Percentiles rank a stretch among this genome's conserved stretches.
phyloP scores from a whole-genome alignment of 2,797 vertebrate species.

The Oryzias dopingdopingensis region DNA sequence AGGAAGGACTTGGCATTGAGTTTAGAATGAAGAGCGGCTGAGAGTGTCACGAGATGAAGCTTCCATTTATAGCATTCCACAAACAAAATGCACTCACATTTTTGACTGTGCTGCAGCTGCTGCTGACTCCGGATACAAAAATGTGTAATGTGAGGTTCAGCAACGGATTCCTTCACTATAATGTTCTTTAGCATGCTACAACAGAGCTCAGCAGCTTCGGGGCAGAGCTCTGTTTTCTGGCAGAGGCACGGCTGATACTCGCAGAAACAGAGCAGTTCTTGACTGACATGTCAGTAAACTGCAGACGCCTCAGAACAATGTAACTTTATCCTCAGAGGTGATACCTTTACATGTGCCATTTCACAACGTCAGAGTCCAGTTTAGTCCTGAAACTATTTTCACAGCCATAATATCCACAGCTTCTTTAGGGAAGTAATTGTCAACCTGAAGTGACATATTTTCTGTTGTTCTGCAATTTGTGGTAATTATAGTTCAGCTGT shows the following conservation, averaged over 20 bases:
- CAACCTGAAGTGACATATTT: too few relatives aligned
- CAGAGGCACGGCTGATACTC: conserved; percentile 31
- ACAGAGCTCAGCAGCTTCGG: conserved; percentile 43
- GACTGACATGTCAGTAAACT: conserved; percentile 45
- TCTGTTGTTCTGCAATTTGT: too few relatives aligned
- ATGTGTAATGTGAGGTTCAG: conserved; percentile 8
- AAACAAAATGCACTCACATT: background rate
- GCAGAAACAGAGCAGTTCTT: conserved; percentile 30
- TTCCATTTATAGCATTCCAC: too few relatives aligned
- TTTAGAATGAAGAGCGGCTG: too few relatives aligned
- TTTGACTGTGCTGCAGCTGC: background rate
- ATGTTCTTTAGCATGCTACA: conserved; percentile 28
- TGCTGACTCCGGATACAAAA: conserved; percentile 6
- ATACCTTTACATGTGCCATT: conserved; percentile 37
- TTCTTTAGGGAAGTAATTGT: background rate
- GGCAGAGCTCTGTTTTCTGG: conserved; percentile 23
- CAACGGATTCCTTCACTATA: conserved; percentile 26
- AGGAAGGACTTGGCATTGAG: too few relatives aligned
- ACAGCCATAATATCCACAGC: conserved; percentile 10
- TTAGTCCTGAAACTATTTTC: conserved; percentile 25
- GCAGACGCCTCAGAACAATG: conserved; percentile 42
- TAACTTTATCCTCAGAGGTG: conserved; percentile 42
- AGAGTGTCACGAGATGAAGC: too few relatives aligned
- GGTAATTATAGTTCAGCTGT: too few relatives aligned
- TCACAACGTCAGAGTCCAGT: conserved; percentile 23